These are phyloP conservation scores for Dynastes hyllus DNA, from an alignment of 2,888 invertebrate genomes.

Conservation along the genomic window DNA sequence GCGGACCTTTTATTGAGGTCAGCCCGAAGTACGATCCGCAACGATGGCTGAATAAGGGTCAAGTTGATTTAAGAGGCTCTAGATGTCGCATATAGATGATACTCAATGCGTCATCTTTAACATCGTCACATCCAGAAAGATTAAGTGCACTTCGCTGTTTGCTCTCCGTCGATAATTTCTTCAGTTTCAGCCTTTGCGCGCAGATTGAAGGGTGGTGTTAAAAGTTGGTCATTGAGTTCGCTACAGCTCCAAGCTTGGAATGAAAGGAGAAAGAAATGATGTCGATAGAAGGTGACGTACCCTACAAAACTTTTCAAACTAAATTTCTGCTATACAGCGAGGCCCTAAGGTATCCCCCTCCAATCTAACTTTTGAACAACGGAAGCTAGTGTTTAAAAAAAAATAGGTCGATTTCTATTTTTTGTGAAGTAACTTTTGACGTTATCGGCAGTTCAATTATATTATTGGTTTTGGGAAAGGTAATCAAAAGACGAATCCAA, in stretches of 20 bases:
- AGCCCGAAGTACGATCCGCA: constrained; percentile 35
- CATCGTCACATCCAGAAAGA: constrained; percentile 36
- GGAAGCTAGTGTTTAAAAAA: too few species aligned
- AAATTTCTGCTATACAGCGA: too few species aligned
- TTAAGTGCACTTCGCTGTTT: constrained; percentile 42
- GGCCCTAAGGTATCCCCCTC: too few species aligned
- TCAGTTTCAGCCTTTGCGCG: not conserved
- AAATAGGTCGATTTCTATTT: too few species aligned
- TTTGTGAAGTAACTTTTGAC: too few species aligned
- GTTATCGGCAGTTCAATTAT: too few species aligned
- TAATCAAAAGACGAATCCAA: too few species aligned
- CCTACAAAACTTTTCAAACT: too few species aligned
- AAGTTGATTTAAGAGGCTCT: constrained; percentile 39
- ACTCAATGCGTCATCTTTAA: constrained; percentile 44
- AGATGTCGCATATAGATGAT: constrained; percentile 43
- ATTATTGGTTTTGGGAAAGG: too few species aligned
- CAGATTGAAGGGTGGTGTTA: constrained; percentile 14
- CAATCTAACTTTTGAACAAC: too few species aligned
- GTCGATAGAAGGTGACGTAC: too few species aligned
- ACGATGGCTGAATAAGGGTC: constrained; percentile 36
- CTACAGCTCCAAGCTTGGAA: not conserved
- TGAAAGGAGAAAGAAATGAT: not conserved
- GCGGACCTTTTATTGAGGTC: constrained; percentile 37
- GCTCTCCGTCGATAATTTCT: constrained; percentile 16
- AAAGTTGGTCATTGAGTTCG: not conserved